Conservation (phyloP, 2,797 vertebrate genomes). For the Ataeniobius toweri region DNA sequence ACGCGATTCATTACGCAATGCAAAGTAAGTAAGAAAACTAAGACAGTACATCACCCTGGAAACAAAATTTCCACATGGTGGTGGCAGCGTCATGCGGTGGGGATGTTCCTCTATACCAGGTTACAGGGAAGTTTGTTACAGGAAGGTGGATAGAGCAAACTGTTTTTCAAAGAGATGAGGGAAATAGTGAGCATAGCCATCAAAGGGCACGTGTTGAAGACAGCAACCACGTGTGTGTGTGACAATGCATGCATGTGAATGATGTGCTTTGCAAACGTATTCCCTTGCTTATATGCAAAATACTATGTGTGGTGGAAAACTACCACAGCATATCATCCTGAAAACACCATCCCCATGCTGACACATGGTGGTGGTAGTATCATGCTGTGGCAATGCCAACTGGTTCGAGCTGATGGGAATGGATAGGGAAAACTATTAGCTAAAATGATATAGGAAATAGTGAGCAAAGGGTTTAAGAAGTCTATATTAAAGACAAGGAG, state of each 20-base stretch:
- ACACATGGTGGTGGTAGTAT: too few relatives aligned
- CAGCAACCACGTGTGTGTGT: too few relatives aligned
- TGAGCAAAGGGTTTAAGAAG: too few relatives aligned
- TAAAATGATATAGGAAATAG: too few relatives aligned
- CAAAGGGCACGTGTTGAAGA: neutral
- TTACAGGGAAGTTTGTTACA: neutral
- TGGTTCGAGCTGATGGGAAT: too few relatives aligned
- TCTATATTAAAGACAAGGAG: too few relatives aligned
- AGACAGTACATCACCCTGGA: neutral
- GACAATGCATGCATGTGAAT: neutral
- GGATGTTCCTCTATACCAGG: neutral
- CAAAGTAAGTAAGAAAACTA: neutral
- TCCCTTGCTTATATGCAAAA: neutral
- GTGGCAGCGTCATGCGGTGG: neutral
- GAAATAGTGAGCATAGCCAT: neutral
- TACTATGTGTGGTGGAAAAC: neutral
- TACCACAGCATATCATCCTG: too few relatives aligned
- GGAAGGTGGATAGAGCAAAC: neutral
- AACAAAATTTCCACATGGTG: neutral
- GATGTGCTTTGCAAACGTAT: neutral
- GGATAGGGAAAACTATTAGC: too few relatives aligned
- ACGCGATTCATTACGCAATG: slow-evolving; percentile 11
- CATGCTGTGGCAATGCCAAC: too few relatives aligned
- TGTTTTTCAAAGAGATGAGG: neutral
- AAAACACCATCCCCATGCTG: too few relatives aligned